phyloP scores from a whole-genome alignment of 2,888 invertebrate species.

The Lepidocyrtoides sp. region DNA sequence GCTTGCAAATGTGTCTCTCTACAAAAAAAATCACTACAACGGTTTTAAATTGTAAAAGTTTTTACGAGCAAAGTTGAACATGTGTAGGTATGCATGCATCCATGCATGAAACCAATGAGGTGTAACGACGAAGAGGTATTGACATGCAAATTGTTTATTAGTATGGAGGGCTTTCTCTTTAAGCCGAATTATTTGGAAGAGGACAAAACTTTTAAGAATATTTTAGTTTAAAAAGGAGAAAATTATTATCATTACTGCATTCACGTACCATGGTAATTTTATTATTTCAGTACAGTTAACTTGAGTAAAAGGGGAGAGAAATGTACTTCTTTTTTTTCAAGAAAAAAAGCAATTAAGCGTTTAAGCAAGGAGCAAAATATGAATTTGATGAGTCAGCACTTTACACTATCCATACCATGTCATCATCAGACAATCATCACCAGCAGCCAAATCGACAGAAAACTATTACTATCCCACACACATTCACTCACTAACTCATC shows the following conservation, averaged over 20 bases:
- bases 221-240: constrained; percentile 31
- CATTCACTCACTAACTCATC: constrained; percentile 14
- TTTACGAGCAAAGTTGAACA: neutral
- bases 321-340: neutral
- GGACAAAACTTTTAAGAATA: constrained; percentile 2
- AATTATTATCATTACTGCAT: constrained; percentile 19
- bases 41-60: neutral
- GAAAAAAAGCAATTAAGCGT: constrained; percentile 53
- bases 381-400: constrained; percentile 63
- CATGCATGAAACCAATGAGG: neutral
- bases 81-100: too few species aligned
- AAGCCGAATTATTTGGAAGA: neutral
- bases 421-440: constrained; percentile 42
- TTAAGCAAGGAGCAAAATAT: constrained; percentile 45
- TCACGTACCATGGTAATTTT: neutral
- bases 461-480: constrained; percentile 67
- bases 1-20: neutral
- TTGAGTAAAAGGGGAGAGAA: neutral
- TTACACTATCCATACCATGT: neutral
- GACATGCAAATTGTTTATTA: constrained; percentile 28
- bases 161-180: neutral
- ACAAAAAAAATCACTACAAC: neutral
- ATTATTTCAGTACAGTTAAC: constrained; percentile 2
- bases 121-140: constrained; percentile 6
- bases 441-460: constrained; percentile 59